phyloP scores from a whole-genome alignment of 1,140 invertebrate genomes.

The Tribolium castaneum region DNA sequence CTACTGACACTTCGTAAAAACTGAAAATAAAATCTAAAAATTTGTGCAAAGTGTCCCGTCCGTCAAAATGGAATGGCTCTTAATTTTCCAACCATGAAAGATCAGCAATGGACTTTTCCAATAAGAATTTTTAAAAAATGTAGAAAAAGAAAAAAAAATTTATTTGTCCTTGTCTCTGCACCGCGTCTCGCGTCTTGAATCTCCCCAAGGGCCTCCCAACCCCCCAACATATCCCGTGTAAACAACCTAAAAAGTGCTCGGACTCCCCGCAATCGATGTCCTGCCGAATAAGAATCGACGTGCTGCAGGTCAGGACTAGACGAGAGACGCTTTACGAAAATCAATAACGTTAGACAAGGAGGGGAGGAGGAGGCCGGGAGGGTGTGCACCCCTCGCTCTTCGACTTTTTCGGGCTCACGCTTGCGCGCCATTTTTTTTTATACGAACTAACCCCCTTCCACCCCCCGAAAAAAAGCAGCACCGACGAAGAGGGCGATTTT shows the following conservation, averaged over 20 bases:
- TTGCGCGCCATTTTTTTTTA: constrained; percentile 30
- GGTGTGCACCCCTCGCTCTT: constrained; percentile 4
- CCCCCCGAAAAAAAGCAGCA: constrained; percentile 43
- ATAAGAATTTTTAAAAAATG: no score
- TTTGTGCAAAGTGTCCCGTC: no score
- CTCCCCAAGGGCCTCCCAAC: not conserved
- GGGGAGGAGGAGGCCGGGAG: constrained; percentile 31
- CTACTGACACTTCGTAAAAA: no score
- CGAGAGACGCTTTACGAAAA: constrained; percentile 37
- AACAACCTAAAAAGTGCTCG: constrained; percentile 32
- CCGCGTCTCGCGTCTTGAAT: not conserved
- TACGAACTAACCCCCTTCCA: not conserved
- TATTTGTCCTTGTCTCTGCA: no score
- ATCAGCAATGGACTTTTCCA: no score
- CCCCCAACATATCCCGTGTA: not conserved
- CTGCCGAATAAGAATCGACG: constrained; percentile 37
- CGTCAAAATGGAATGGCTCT: no score
- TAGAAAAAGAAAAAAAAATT: no score
- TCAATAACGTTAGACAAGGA: constrained; percentile 37
- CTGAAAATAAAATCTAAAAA: no score
- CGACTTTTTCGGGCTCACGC: constrained; percentile 34
- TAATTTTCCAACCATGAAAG: no score
- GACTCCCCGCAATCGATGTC: constrained; percentile 32
- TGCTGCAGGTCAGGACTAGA: constrained; percentile 38
- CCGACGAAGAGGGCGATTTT: constrained; percentile 50